Evolutionary conservation across 2,888 invertebrate species (phyloP), one percentile per base, ranked within the genome.

Genomic region (Portevinia maculata): DNA sequence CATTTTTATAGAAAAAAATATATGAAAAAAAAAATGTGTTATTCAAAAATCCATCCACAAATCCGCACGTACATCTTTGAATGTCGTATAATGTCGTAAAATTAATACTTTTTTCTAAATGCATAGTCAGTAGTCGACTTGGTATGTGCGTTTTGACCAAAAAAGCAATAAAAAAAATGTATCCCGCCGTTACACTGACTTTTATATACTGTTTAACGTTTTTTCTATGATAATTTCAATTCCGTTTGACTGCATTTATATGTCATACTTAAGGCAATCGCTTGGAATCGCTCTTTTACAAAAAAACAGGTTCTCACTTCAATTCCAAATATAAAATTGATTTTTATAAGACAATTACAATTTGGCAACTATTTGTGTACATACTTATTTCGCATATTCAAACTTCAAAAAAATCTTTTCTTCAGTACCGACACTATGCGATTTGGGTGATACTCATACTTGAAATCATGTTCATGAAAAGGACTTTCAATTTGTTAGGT

Each of bases 401-500:
- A n/a, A n/a, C n/a, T n/a, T n/a, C n/a, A n/a, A n/a, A n/a, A n/a
- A n/a, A n/a, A n/a, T n/a, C n/a, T n/a, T n/a, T n/a, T n/a, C n/a
- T n/a, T n/a, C n/a, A n/a, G n/a, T n/a, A n/a, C n/a, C n/a, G n/a
- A n/a, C n/a, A n/a, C n/a, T n/a, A n/a, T n/a, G n/a, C n/a, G n/a
- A n/a, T n/a, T n/a, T 52, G 52, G 15, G 32, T 50, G 8, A 52
- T 13, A 24, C 48, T 46, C 52, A 34, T 52, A 32, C 69, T 52
- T 64, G 57, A 69, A 75, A 53, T 34, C 59, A 70, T 53, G 34
- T 15, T 55, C 32, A 17, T 37, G 37, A 60, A 53, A 69, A 60
- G 75, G 75, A 78, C 60, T 57, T 60, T 62, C 76, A 83, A 83
- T 83, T 83, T 83, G 78, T 78, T 78, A 67, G 83, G 83, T 83